Evolutionary conservation across 2,113 vertebrate genomes (phyloP).

Genomic region (Ia io): DNA sequence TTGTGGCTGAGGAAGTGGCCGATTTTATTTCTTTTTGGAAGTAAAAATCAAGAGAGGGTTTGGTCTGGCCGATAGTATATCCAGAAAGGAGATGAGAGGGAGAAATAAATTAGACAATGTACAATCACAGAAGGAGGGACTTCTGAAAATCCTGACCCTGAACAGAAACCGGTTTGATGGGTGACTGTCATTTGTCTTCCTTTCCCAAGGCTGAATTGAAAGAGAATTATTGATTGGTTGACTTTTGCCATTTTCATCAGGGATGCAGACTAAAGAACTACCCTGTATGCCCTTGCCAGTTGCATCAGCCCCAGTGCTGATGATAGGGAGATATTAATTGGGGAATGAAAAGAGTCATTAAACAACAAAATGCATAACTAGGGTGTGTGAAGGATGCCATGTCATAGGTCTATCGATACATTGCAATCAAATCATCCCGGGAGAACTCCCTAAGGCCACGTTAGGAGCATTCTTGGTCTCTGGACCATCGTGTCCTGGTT

Average conservation of each 20-base stretch:
- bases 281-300: not conserved
- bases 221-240: not conserved
- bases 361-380: slow-evolving; percentile 24
- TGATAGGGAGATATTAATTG: not conserved
- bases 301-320: not conserved
- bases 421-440: not conserved
- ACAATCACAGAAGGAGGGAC: not conserved
- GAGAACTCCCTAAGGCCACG: not conserved
- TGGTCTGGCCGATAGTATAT: not conserved
- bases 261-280: not conserved
- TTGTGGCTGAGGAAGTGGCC: not conserved
- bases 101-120: not conserved
- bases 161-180: not conserved
- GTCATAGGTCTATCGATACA: not conserved
- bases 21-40: not conserved
- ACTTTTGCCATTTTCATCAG: not conserved
- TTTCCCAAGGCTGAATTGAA: not conserved
- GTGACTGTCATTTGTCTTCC: not conserved
- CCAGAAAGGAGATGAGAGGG: not conserved
- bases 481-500: not conserved
- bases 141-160: not conserved
- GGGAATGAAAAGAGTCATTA: not conserved
- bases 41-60: not conserved
- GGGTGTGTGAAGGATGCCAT: not conserved
- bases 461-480: not conserved